phyloP scores from a whole-genome alignment of 2,113 vertebrate species.

The Numenius arquata region DNA sequence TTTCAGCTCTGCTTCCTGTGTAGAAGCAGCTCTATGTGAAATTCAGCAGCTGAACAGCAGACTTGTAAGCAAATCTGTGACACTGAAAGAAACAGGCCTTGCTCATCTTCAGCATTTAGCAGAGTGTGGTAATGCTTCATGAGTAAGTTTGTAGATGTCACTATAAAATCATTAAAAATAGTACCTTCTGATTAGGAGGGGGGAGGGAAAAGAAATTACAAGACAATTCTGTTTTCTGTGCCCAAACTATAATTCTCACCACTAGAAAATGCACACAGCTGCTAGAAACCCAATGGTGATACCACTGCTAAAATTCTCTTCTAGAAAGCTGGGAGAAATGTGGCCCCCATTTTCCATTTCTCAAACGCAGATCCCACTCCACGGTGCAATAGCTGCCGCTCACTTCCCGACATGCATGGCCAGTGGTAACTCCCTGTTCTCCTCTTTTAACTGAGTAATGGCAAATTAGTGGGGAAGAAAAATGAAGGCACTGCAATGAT shows the following conservation, averaged over 20 bases:
- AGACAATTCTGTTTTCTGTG: background rate
- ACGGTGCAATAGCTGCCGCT: background rate
- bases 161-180: background rate
- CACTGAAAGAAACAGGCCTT: background rate
- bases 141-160: background rate
- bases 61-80: background rate
- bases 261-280: background rate
- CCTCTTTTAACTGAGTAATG: background rate
- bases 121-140: background rate
- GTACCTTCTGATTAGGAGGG: background rate
- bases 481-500: slow-evolving; percentile 15
- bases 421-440: background rate
- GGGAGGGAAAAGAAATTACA: background rate
- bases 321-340: background rate
- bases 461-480: background rate
- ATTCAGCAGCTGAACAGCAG: background rate
- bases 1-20: background rate
- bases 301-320: background rate
- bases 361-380: background rate
- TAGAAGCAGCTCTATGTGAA: background rate
- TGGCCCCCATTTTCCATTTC: background rate
- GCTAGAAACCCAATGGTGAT: background rate
- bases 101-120: background rate
- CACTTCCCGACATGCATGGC: background rate
- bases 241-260: background rate